Evolutionary conservation across 2,888 invertebrate species (phyloP).

Genomic region (Argyresthia albistria): DNA sequence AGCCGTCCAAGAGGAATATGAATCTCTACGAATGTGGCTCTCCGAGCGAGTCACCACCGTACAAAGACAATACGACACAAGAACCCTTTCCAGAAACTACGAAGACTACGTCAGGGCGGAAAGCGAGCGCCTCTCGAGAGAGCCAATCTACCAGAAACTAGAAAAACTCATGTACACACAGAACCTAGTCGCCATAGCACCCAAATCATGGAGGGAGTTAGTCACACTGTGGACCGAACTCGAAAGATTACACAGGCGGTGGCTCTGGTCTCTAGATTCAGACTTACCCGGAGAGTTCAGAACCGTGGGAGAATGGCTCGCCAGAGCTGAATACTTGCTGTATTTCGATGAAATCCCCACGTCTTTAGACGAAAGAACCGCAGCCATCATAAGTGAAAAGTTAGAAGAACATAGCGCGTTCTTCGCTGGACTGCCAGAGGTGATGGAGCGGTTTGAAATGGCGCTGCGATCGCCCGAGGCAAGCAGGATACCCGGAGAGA

Average conservation of each 20-base stretch:
- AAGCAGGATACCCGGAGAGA: conserved; percentile 81
- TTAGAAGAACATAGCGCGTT: conserved; percentile 91
- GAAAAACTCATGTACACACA: conserved; percentile 86
- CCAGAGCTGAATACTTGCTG: conserved; percentile 86
- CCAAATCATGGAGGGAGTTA: conserved; percentile 89
- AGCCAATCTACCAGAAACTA: conserved; percentile 81
- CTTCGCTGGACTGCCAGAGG: conserved; percentile 86
- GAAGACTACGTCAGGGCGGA: conserved; percentile 86
- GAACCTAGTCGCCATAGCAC: conserved; percentile 85
- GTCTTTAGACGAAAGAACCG: conserved; percentile 90
- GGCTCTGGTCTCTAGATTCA: conserved; percentile 92
- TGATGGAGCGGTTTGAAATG: conserved; percentile 83
- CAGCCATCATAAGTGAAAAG: conserved; percentile 88
- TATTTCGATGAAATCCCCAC: conserved; percentile 87
- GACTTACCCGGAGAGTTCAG: conserved; percentile 89
- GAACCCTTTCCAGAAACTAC: conserved; percentile 83
- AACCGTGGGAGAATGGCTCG: conserved; percentile 91
- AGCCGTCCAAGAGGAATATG: conserved; percentile 86
- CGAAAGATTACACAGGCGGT: conserved; percentile 83
- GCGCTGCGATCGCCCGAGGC: conserved; percentile 79
- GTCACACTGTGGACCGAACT: conserved; percentile 86
- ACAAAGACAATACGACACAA: conserved; percentile 82
- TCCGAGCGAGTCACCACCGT: conserved; percentile 82
- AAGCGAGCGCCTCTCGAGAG: conserved; percentile 82
- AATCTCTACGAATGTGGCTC: conserved; percentile 86